Percentiles rank a stretch among this genome's conserved stretches.
These are phyloP conservation scores for Protaetia brevitarsis DNA, from an alignment of 1,140 invertebrate genomes.

Conservation along the genomic window DNA sequence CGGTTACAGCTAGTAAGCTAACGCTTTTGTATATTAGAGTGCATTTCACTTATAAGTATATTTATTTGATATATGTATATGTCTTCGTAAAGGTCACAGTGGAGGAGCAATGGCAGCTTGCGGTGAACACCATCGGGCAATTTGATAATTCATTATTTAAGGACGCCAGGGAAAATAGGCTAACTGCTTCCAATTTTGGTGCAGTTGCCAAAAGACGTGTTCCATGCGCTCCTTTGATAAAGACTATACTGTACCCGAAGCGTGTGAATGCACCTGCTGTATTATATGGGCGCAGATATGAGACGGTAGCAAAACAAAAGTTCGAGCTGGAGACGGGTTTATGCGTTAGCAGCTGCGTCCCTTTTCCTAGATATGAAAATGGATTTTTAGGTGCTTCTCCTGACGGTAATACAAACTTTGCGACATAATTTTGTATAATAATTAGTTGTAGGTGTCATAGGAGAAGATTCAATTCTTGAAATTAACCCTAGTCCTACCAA, in stretches of 20 bases:
- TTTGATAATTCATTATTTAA: not conserved
- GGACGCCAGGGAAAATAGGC: not conserved
- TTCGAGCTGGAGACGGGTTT: not conserved
- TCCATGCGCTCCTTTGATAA: not conserved
- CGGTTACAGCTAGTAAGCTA: too few species aligned
- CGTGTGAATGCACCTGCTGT: not conserved
- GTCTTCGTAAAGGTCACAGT: not conserved
- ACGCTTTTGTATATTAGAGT: too few species aligned
- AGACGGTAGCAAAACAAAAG: not conserved
- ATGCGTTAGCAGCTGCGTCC: not conserved
- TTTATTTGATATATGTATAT: too few species aligned
- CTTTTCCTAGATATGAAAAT: not conserved
- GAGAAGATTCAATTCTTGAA: too few species aligned
- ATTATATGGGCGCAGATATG: not conserved
- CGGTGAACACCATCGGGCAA: not conserved
- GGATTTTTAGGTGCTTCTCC: constrained; percentile 11
- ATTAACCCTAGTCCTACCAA: too few species aligned
- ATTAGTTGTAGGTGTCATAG: too few species aligned
- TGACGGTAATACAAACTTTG: too few species aligned
- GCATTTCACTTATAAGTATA: too few species aligned
- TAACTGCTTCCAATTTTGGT: constrained; percentile 1
- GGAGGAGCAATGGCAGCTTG: not conserved
- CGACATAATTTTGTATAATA: too few species aligned
- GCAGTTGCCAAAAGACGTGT: not conserved
- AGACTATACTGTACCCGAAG: not conserved